These are phyloP conservation scores for Caenorhabditis latens DNA, from an alignment of 1,140 invertebrate species.

Conservation along the genomic window DNA sequence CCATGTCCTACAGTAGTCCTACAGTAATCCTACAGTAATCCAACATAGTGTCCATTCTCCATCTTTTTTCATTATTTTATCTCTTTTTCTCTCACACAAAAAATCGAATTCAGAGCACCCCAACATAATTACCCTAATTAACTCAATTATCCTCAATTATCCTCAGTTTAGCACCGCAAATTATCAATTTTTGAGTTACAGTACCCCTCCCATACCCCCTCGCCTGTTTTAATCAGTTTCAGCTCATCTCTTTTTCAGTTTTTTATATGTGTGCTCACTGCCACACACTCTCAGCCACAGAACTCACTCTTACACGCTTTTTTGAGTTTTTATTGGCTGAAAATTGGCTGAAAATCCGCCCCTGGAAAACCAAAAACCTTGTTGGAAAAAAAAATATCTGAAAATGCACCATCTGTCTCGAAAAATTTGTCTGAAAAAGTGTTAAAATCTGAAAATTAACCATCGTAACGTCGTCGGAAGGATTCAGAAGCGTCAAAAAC, in stretches of 20 bases:
- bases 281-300: neutral
- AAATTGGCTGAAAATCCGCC: neutral
- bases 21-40: too few species aligned
- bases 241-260: neutral
- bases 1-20: too few species aligned
- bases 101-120: conserved; percentile 52
- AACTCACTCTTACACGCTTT: neutral
- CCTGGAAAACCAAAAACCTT: neutral
- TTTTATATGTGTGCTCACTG: neutral
- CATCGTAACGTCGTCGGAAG: too few species aligned
- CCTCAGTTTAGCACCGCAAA: neutral
- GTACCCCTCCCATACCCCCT: neutral
- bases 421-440: too few species aligned
- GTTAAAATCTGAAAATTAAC: too few species aligned
- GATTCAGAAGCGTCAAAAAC: too few species aligned
- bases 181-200: conserved; percentile 15
- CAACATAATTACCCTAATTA: neutral
- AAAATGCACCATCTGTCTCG: too few species aligned
- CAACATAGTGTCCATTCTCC: too few species aligned
- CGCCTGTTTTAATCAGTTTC: conserved; percentile 26
- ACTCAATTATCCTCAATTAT: neutral
- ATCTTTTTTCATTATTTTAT: neutral
- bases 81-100: neutral
- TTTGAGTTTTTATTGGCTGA: neutral
- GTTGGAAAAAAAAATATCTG: neutral